Conservation (phyloP, 1,140 invertebrate genomes). For the Pseudomyrmex concolor region DNA sequence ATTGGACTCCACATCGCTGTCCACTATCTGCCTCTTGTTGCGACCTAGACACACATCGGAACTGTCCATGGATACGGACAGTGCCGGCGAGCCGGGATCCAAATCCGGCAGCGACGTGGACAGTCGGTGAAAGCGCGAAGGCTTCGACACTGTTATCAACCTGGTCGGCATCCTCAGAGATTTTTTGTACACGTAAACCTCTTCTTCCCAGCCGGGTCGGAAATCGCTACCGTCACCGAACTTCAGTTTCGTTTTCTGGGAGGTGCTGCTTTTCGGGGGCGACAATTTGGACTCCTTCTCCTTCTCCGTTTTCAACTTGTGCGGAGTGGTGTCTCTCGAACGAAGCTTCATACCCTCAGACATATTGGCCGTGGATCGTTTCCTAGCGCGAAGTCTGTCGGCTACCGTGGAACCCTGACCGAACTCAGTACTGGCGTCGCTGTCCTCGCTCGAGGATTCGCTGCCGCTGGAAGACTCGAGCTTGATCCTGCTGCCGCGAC, state of each 20-base stretch:
- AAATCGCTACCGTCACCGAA: constrained; percentile 91
- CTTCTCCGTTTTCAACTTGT: constrained; percentile 83
- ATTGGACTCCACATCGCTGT: constrained; percentile 89
- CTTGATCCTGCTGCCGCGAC: constrained; percentile 80
- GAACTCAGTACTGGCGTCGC: constrained; percentile 75
- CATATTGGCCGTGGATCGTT: constrained; percentile 70
- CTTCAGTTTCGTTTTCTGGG: constrained; percentile 83
- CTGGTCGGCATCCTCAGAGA: constrained; percentile 91
- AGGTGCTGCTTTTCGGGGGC: constrained; percentile 43
- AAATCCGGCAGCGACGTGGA: constrained; percentile 91
- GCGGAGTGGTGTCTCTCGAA: constrained; percentile 76
- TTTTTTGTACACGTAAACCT: constrained; percentile 92
- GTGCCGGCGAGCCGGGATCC: constrained; percentile 88
- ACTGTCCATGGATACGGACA: constrained; percentile 86
- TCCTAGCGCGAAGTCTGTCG: constrained; percentile 79
- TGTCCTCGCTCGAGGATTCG: constrained; percentile 81
- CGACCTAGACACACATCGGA: constrained; percentile 79
- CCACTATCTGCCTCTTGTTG: constrained; percentile 82
- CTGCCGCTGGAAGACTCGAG: constrained; percentile 80
- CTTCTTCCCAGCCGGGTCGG: constrained; percentile 91
- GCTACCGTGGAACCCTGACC: constrained; percentile 79
- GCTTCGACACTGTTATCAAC: constrained; percentile 90
- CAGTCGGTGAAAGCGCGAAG: constrained; percentile 86
- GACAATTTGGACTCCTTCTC: constrained; percentile 78
- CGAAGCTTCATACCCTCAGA: constrained; percentile 79